A percentile compares a stretch with the other conserved stretches of the same genome.
These are phyloP conservation scores for Phoenicopterus ruber DNA, from an alignment of 2,113 vertebrate genomes.

Conservation along the genomic window DNA sequence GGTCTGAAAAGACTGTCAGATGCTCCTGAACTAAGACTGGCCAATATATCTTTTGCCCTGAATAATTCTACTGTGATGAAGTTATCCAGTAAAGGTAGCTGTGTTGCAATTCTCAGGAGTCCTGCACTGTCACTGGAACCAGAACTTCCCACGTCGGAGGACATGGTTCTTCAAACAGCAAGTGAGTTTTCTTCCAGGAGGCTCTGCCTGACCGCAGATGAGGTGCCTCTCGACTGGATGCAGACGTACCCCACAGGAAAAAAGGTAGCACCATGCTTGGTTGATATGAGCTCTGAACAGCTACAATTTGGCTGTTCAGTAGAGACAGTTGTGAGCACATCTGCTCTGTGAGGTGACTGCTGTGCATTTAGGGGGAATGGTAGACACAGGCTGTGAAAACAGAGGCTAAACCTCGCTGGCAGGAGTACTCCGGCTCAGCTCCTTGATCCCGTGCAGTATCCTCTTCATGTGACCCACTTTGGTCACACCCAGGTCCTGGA, in stretches of 20 bases:
- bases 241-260: conserved; percentile 10
- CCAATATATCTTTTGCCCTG: conserved; percentile 47
- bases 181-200: neutral
- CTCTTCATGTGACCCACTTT: conserved; percentile 98
- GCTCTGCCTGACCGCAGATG: neutral
- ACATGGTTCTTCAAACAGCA: neutral
- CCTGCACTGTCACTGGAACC: conserved; percentile 10
- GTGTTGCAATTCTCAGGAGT: conserved; percentile 53
- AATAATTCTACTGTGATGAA: conserved; percentile 50
- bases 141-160: neutral
- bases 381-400: conserved; percentile 71
- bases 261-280: conserved; percentile 73
- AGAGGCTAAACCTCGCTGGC: conserved; percentile 83
- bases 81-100: conserved; percentile 64
- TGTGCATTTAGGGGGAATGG: conserved; percentile 44
- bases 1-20: neutral
- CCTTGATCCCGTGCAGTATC: conserved; percentile 93
- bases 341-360: conserved; percentile 37
- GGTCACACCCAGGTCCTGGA: conserved; percentile 93
- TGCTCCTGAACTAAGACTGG: conserved; percentile 43
- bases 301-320: neutral
- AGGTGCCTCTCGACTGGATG: neutral
- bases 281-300: conserved; percentile 41
- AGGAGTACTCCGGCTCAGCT: conserved; percentile 85
- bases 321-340: conserved; percentile 10